Evolutionary conservation across 2,113 vertebrate species (phyloP).

Genomic region (Physeter macrocephalus): DNA sequence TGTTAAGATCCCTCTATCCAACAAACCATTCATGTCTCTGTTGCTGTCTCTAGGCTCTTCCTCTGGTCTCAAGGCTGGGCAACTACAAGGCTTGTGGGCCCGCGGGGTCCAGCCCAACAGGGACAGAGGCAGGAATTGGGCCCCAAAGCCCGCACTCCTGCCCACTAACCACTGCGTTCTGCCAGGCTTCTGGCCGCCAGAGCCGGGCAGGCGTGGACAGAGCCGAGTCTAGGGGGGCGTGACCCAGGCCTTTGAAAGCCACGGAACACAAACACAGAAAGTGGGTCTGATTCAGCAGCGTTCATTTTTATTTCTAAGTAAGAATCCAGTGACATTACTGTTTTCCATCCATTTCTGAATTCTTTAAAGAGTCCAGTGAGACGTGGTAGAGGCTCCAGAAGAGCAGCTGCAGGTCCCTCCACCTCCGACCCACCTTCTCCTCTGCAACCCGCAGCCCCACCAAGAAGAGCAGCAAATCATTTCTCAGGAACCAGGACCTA

Average conservation of each 20-base stretch:
- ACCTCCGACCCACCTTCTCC: too few relatives aligned
- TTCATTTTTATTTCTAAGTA: slow-evolving; percentile 21
- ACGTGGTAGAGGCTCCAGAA: background rate
- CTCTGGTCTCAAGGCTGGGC: background rate
- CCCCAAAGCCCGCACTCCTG: background rate
- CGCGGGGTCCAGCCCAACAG: background rate
- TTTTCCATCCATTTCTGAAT: background rate
- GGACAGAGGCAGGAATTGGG: background rate
- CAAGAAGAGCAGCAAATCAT: background rate
- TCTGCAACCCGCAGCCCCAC: background rate
- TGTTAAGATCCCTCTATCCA: background rate
- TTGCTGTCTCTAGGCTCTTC: background rate
- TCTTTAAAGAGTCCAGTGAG: background rate
- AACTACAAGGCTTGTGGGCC: background rate
- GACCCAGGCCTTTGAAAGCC: background rate
- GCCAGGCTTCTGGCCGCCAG: background rate
- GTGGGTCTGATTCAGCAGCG: background rate
- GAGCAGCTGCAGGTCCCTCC: background rate
- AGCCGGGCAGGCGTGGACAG: background rate
- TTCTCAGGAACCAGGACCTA: background rate
- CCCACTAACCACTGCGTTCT: too few relatives aligned
- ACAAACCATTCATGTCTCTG: background rate
- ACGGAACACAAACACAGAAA: background rate
- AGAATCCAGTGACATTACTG: background rate
- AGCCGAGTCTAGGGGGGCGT: fast-evolving